Percentiles rank a stretch among this genome's conserved stretches.
Conservation (phyloP, 1,140 invertebrate genomes). For the Venturia canescens region DNA sequence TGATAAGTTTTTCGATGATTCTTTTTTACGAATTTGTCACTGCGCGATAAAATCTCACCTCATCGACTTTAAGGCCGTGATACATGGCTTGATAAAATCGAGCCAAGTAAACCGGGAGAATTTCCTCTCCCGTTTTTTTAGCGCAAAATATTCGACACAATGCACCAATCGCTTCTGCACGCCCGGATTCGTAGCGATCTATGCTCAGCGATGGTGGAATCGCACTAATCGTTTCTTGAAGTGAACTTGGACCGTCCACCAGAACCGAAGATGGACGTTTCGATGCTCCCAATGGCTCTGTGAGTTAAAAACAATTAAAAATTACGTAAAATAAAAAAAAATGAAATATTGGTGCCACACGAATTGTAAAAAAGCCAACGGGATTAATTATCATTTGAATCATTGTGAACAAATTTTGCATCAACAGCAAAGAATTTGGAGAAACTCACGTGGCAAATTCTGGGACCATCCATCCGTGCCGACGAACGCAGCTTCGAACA, state of each 20-base stretch:
- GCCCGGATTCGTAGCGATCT: conserved; percentile 87
- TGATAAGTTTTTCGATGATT: conserved; percentile 34
- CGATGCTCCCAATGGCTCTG: conserved; percentile 78
- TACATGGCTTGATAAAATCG: conserved; percentile 95
- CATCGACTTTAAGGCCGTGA: conserved; percentile 87
- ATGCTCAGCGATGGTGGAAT: conserved; percentile 78
- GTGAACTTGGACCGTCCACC: conserved; percentile 76
- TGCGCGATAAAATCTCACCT: conserved; percentile 66
- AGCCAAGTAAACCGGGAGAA: conserved; percentile 95
- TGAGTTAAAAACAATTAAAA: conserved; percentile 8
- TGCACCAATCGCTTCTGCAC: conserved; percentile 96
- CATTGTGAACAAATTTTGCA: too few relatives aligned
- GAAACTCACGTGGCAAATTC: conserved; percentile 76
- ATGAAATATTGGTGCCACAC: not conserved
- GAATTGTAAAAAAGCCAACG: not conserved
- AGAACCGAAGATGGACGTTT: conserved; percentile 75
- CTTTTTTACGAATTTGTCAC: too few relatives aligned
- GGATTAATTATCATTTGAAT: not conserved
- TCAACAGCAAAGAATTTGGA: not conserved
- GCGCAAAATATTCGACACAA: conserved; percentile 97
- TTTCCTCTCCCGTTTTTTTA: conserved; percentile 96
- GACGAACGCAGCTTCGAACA: conserved; percentile 96
- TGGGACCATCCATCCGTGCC: conserved; percentile 83
- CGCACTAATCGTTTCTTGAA: conserved; percentile 74
- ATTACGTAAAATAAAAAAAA: not conserved